Conservation (phyloP, 2,888 invertebrate species). For the Temnothorax rugatulus region DNA sequence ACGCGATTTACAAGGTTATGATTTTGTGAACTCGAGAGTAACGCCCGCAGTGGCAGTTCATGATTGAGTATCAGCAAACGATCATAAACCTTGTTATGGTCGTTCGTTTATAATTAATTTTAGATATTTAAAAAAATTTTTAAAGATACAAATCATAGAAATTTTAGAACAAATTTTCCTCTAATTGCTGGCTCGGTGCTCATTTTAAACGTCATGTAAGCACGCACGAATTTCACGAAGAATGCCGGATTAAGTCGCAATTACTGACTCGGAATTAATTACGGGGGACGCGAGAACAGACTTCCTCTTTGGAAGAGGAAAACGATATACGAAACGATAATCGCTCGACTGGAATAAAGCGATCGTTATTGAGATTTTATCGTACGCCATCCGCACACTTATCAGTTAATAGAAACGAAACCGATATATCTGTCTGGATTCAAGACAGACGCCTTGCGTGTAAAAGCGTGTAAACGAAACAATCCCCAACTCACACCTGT, state of each 20-base stretch:
- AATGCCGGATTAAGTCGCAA: background rate
- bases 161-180: background rate
- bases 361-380: slow-evolving; percentile 61
- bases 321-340: slow-evolving; percentile 5
- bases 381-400: slow-evolving; percentile 48
- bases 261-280: slow-evolving; percentile 37
- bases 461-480: slow-evolving; percentile 37
- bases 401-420: slow-evolving; percentile 69
- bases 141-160: background rate
- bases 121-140: background rate
- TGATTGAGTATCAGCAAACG: slow-evolving; percentile 1
- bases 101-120: background rate
- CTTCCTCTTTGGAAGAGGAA: background rate
- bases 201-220: background rate
- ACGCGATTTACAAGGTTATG: slow-evolving; percentile 23
- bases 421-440: slow-evolving; percentile 38
- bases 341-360: slow-evolving; percentile 28
- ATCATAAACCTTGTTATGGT: background rate
- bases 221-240: background rate
- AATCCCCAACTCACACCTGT: slow-evolving; percentile 72
- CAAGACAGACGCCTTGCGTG: slow-evolving; percentile 34
- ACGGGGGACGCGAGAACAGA: background rate
- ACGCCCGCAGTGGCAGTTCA: background rate
- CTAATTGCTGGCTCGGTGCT: background rate
- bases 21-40: slow-evolving; percentile 1